Evolutionary conservation across 2,113 vertebrate genomes (phyloP).

Genomic region (Silurus asotus): DNA sequence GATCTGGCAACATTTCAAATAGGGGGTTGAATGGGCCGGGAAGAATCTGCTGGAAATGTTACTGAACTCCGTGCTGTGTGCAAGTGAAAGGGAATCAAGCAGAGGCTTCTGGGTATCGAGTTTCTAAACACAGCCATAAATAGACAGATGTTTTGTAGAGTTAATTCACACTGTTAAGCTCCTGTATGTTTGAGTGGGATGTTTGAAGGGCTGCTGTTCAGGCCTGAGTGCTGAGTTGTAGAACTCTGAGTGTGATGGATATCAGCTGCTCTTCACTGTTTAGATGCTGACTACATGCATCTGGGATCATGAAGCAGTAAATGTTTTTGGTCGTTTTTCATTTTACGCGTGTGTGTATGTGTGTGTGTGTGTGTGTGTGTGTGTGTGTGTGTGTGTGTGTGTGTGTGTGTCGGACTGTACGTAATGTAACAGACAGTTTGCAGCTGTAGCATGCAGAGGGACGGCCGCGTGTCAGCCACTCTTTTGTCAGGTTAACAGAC

Average conservation of each 20-base stretch:
- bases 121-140: background rate
- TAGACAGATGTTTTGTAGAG: background rate
- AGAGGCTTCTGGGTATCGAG: background rate
- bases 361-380: slow-evolving; percentile 27
- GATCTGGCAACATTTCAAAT: background rate
- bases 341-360: background rate
- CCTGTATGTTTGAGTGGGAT: background rate
- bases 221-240: background rate
- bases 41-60: background rate
- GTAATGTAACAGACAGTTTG: slow-evolving; percentile 35
- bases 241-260: background rate
- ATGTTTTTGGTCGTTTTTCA: background rate
- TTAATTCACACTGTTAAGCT: background rate
- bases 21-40: background rate
- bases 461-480: slow-evolving; percentile 24
- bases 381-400: slow-evolving; percentile 25
- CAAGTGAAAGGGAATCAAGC: background rate
- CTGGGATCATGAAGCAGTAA: background rate
- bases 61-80: background rate
- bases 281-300: background rate
- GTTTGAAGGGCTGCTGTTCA: background rate
- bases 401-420: background rate
- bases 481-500: slow-evolving; percentile 53
- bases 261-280: background rate
- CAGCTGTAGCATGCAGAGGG: slow-evolving; percentile 47